Evolutionary conservation across 2,888 invertebrate genomes (phyloP).

Genomic region (Brassicogethes aeneus): DNA sequence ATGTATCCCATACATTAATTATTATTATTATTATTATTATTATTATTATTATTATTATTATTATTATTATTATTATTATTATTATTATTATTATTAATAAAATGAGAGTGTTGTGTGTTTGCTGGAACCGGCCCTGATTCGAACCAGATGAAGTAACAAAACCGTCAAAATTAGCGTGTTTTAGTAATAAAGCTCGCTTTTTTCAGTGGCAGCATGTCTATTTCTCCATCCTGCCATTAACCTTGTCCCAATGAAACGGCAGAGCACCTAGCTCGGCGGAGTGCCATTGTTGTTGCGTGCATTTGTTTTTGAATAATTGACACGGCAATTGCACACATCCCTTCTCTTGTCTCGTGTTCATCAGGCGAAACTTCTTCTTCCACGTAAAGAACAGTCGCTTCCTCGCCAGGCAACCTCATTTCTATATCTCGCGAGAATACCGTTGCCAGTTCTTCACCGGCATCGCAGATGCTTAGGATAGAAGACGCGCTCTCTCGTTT

Average conservation of each 20-base stretch:
- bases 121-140: not conserved
- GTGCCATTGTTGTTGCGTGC: slow-evolving; percentile 8
- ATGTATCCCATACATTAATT: too few species aligned
- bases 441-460: slow-evolving; percentile 26
- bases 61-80: too few species aligned
- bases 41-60: too few species aligned
- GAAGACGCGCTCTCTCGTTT: slow-evolving; percentile 1
- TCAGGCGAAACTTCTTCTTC: slow-evolving; percentile 29
- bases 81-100: too few species aligned
- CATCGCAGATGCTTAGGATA: slow-evolving; percentile 24
- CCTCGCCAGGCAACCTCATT: slow-evolving; percentile 34
- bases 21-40: too few species aligned
- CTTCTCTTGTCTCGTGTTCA: slow-evolving; percentile 25
- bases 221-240: slow-evolving; percentile 6
- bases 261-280: too few species aligned
- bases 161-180: not conserved
- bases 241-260: slow-evolving; percentile 10
- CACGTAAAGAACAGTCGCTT: too few species aligned
- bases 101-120: too few species aligned
- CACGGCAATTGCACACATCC: slow-evolving; percentile 22
- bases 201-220: too few species aligned
- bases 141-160: not conserved
- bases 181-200: too few species aligned
- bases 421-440: slow-evolving; percentile 31
- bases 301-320: slow-evolving; percentile 19